Evolutionary conservation across 2,888 invertebrate species (phyloP), one percentile per base, ranked within the genome.

Genomic region (Pinctada fucata): DNA sequence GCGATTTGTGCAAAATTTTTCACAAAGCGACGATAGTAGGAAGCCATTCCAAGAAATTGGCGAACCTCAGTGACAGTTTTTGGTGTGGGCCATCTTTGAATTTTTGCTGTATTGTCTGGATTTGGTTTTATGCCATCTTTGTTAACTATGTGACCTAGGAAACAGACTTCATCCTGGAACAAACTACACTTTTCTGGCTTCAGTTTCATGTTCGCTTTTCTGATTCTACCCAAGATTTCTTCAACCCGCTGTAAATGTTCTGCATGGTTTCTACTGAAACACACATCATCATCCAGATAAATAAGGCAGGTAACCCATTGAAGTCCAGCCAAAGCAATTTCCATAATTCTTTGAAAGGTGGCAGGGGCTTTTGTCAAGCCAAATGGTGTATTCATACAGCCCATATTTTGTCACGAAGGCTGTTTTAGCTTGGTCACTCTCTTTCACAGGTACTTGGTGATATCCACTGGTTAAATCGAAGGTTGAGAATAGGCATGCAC

Each of bases 321-420:
- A 5, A 82, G 67, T 13, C 80, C 80, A 52, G 63, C 66, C 5
- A 82, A 69, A 65, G 68, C 71, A 8, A 81, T 66, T 51, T 79
- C 74, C 75, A 78, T 72, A 3, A 74, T 72, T 48, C 79, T 70
- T 69, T 83, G 79, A 71, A 83, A 81, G 10, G 79, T 82, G 3
- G 66, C 49, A 3, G 71, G 49, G 31, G 64, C 49, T 3, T 70
- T 70, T 48, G 75, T 80, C 31, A 82, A 58, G 10, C 82, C 82
- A 64, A 82, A 77, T 70, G 82, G 77, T 52, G 58, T 81, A 83
- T 63, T 84, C 82, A 52, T 51, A 84, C 13, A 82, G 68, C 31
- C 85, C 82, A 68, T 80, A 79, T 65, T 78, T 81, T 3, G 76
- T 79, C 3, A 78, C 70, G 78, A 84, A 84, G 58, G 81, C 83